A percentile compares a stretch with the other conserved stretches of the same genome.
phyloP scores from a whole-genome alignment of 2,888 invertebrate genomes.

The Apamea sordens region DNA sequence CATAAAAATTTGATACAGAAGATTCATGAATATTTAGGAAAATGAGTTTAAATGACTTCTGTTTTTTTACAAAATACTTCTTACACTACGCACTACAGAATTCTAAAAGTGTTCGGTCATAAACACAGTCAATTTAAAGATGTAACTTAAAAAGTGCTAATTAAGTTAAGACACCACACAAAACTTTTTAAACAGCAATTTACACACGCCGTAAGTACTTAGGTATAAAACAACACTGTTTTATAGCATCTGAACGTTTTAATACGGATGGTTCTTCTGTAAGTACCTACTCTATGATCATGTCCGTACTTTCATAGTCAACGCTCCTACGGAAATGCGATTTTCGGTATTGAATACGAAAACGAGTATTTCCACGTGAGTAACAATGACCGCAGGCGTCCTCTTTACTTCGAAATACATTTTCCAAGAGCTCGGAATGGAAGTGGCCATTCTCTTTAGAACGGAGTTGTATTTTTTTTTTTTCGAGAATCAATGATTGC shows the following conservation, averaged over 20 bases:
- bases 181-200: background rate
- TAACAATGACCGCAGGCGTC: conserved; percentile 50
- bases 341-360: conserved; percentile 65
- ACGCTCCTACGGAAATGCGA: conserved; percentile 55
- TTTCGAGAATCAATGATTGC: conserved; percentile 1
- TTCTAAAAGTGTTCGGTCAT: background rate
- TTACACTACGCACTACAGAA: background rate
- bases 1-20: conserved; percentile 32
- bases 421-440: conserved; percentile 15
- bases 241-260: background rate
- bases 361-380: conserved; percentile 58
- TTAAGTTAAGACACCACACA: background rate
- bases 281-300: background rate
- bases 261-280: conserved; percentile 3
- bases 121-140: background rate
- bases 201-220: background rate
- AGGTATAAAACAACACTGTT: background rate
- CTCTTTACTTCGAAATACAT: conserved; percentile 48
- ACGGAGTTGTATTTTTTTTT: conserved; percentile 9
- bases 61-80: background rate
- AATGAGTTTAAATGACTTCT: background rate
- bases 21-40: conserved; percentile 9
- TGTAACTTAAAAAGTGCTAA: background rate
- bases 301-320: conserved; percentile 36
- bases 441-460: conserved; percentile 14